phyloP scores from a whole-genome alignment of 2,888 invertebrate species.

The Rhyacophila evoluta region DNA sequence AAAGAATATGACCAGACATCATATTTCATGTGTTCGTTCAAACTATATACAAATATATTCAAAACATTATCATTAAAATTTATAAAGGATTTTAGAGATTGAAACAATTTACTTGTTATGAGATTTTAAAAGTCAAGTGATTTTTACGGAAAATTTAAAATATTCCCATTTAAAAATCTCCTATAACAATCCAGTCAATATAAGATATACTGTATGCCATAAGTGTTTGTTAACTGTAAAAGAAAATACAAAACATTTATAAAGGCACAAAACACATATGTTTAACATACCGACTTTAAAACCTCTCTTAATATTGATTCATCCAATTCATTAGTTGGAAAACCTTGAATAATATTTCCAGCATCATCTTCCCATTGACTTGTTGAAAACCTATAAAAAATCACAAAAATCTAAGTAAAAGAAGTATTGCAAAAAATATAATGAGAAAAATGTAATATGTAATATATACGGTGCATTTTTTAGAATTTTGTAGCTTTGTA shows the following conservation, averaged over 20 bases:
- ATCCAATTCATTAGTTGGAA: constrained; percentile 66
- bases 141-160: background rate
- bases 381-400: constrained; percentile 74
- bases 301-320: constrained; percentile 60
- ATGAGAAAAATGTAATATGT: too few relatives aligned
- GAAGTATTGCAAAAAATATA: too few relatives aligned
- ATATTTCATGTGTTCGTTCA: too few relatives aligned
- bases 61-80: too few relatives aligned
- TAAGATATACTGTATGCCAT: too few relatives aligned
- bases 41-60: too few relatives aligned
- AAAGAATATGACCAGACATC: too few relatives aligned
- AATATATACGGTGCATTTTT: too few relatives aligned
- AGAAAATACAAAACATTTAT: background rate
- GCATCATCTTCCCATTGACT: constrained; percentile 88
- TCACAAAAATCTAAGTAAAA: background rate
- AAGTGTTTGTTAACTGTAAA: background rate
- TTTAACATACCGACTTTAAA: constrained; percentile 52
- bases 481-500: too few relatives aligned
- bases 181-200: too few relatives aligned
- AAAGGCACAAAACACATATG: background rate
- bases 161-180: background rate
- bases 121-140: constrained; percentile 57
- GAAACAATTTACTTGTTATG: too few relatives aligned
- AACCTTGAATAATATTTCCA: constrained; percentile 75
- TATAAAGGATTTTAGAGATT: too few relatives aligned